A percentile compares a stretch with the other conserved stretches of the same genome.
These are phyloP conservation scores for Zaprionus camerounensis DNA, from an alignment of 1,140 invertebrate species.

Conservation along the genomic window DNA sequence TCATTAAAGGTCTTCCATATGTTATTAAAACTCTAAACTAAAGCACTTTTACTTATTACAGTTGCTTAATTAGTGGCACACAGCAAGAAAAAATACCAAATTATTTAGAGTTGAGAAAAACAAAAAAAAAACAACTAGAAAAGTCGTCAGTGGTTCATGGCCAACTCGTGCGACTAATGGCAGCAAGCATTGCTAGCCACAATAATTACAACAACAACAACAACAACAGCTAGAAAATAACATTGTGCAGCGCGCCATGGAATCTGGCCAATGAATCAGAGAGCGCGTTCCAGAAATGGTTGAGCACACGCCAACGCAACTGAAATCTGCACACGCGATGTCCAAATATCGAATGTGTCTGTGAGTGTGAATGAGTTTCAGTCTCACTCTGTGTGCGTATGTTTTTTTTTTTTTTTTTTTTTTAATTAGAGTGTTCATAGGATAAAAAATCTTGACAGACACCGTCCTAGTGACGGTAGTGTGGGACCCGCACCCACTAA, in stretches of 20 bases:
- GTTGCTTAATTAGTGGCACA: constrained; percentile 11
- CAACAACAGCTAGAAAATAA: constrained; percentile 47
- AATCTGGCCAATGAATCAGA: constrained; percentile 78
- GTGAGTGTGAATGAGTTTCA: background rate
- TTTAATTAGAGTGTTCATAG: too few species aligned
- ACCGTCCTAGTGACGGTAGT: too few species aligned
- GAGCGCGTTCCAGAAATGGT: constrained; percentile 47
- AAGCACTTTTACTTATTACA: constrained; percentile 29
- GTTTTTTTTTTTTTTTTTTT: too few species aligned
- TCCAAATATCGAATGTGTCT: constrained; percentile 48
- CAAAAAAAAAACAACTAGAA: background rate
- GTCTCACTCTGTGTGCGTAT: background rate
- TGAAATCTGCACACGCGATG: constrained; percentile 58
- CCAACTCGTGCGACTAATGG: constrained; percentile 77
- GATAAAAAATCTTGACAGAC: too few species aligned
- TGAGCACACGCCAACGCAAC: constrained; percentile 46
- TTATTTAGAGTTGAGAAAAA: constrained; percentile 19
- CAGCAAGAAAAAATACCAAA: constrained; percentile 16
- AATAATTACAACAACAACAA: constrained; percentile 54
- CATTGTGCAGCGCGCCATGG: constrained; percentile 71
- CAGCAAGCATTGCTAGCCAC: constrained; percentile 58
- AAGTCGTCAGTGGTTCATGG: constrained; percentile 74
- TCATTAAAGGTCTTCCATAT: background rate
- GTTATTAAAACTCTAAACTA: too few species aligned
- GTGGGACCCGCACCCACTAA: too few species aligned